Conservation (phyloP, 53 echinoderm and acorn worm genomes). For the Stichopus horrens region DNA sequence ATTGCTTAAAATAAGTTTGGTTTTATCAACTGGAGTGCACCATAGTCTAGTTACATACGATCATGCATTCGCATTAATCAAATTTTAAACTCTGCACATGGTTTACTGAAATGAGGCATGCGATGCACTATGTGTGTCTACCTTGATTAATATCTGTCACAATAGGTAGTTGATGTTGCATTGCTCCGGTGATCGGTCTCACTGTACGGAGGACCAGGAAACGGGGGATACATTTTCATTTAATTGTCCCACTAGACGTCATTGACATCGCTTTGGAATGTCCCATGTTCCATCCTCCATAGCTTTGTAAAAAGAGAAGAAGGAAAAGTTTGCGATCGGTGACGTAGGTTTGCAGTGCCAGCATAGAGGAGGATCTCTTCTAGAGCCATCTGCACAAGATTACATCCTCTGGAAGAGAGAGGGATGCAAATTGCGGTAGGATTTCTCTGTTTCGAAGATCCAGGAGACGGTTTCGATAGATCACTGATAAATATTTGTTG, state of each 20-base stretch:
- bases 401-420: neutral
- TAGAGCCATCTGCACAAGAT: neutral
- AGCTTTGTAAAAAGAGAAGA: neutral
- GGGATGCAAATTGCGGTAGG: neutral
- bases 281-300: conserved; percentile 5
- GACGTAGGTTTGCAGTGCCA: conserved; percentile 13
- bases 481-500: no score
- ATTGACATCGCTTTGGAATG: conserved; percentile 35
- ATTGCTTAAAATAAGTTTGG: neutral
- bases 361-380: conserved; percentile 1
- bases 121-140: neutral
- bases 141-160: neutral
- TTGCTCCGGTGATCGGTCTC: neutral
- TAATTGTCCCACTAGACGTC: conserved; percentile 33
- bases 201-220: neutral
- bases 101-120: neutral
- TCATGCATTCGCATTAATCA: no score
- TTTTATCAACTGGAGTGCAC: no score
- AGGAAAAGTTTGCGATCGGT: neutral
- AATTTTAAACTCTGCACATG: no score
- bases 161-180: neutral
- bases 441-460: no score
- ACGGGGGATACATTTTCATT: neutral
- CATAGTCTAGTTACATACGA: no score
- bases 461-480: no score